Evolutionary conservation across 2,113 vertebrate genomes (phyloP), one percentile per base, ranked within the genome.

Genomic region (Phoenicopterus ruber): DNA sequence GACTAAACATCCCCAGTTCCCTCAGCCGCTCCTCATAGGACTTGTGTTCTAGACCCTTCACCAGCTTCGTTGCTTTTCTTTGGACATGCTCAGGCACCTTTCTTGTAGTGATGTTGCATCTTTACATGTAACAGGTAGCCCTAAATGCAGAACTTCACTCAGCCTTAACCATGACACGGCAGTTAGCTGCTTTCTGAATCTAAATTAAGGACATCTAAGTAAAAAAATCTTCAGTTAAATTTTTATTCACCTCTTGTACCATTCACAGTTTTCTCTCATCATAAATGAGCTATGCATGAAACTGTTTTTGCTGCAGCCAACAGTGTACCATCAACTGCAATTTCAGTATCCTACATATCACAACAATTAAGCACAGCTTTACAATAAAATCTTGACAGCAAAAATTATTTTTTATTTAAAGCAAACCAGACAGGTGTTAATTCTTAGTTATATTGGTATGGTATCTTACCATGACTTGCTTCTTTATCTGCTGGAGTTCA

Each of bases 401-500:
- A 57, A 25, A 44, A 4, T 20, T 29, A 13, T 21, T 59, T 21
- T 24, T 52, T 47, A 38, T 40, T 91, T n/a, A 61, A 73, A 76
- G 22, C n/a, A 76, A 82, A 79, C 31, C 26, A 79, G 19, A 50
- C 12, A 42, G 10, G 66, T 12, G 31, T 34, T 47, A 80, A 79
- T 61, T 79, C n/a, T 79, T 59, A 81, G 82, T 84, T 74, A 66
- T 16, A 58, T 3, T 67, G 16, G 21, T 50, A 81, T 3, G 22
- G 18, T 78, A 32, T 83, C 99, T 99, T 98, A 99, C 99, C 97
- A 88, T 96, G 63, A 99, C 96, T 81, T 99, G 99, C 74, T 98
- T 98, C 91, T 98, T 99, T 95, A 99, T 96, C 92, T 99, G 99
- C 65, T 98, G 94, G 22, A 99, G 97, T 94, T 99, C 98, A 95